A percentile compares a stretch with the other conserved stretches of the same genome.
Conservation (phyloP, 2,113 vertebrate species). For the Siniperca knerii region DNA sequence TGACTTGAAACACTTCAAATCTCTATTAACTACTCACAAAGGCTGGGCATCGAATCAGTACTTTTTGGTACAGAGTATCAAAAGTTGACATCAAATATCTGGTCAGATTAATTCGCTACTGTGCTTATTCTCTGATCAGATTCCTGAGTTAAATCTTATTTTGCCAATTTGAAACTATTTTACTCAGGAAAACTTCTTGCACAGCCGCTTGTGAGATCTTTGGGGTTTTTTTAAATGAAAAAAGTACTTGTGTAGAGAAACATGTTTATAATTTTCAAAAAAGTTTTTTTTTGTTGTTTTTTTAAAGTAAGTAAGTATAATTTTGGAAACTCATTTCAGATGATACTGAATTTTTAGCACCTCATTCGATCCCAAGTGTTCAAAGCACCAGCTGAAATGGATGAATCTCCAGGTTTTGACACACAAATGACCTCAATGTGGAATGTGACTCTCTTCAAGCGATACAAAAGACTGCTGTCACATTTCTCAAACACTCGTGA, state of each 20-base stretch:
- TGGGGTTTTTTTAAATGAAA: constrained; percentile 19
- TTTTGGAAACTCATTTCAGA: background rate
- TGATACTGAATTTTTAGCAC: constrained; percentile 41
- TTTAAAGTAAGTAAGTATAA: background rate
- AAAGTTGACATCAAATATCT: background rate
- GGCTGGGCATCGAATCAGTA: background rate
- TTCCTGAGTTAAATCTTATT: constrained; percentile 12
- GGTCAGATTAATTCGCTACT: background rate
- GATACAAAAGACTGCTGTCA: constrained; percentile 50
- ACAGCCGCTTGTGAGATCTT: constrained; percentile 2
- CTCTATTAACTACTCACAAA: too few species aligned
- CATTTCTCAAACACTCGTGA: constrained; percentile 31
- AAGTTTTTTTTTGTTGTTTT: too few species aligned
- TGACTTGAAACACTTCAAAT: background rate
- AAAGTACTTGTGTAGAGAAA: background rate
- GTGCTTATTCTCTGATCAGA: background rate
- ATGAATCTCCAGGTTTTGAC: background rate
- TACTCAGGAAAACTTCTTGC: background rate
- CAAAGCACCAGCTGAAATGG: background rate
- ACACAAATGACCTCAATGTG: constrained; percentile 14
- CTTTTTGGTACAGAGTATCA: background rate
- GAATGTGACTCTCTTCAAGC: constrained; percentile 57
- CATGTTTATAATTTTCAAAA: background rate
- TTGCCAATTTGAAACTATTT: background rate
- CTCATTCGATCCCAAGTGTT: background rate